Base-by-base conservation (phyloP, 2,113 vertebrate genomes). In the Sceloporus tristichus region DNA sequence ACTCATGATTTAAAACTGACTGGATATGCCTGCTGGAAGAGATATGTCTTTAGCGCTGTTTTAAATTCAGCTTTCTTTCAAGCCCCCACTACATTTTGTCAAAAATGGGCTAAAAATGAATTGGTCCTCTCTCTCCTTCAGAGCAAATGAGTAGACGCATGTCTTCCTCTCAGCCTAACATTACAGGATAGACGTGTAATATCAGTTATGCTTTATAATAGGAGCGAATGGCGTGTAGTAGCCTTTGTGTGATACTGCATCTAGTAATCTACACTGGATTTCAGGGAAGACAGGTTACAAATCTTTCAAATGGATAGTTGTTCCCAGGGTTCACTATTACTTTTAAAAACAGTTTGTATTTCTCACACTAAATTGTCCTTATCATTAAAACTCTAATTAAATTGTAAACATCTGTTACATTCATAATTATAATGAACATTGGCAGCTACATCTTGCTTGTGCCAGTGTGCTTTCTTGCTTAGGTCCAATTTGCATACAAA, bases 331-430 rank as follows among this genome's bases (percentile, higher is more conserved):
- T 93, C 94, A 92, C 79, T 79, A 87, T 77, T 91, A 90, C 86
- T 95, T 96, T 92, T 53, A 84, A 87, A 95, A 95, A 90, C 81
- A 94, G 87, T 93, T 84, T 29, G 21, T 93, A 56, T 94, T 95
- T 96, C 91, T 96, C 85, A 25, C 90, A 80, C 85, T 89, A 94
- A 95, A 88, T 90, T 95, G 86, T 90, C 88, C 93, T 90, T 87
- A 90, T 93, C 86, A 80, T 94, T 95, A 93, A 94, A 95, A 96
- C 95, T 92, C 90, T 96, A 96, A 96, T 96, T 92, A 96, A 95
- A 95, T 93, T 59, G 87, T 96, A 97, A 97, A 92, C 93, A 94
- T 94, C 91, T 96, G 94, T 92, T 91, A 93, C 82, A 91, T 94
- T 96, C 92, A 89, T 95, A 90, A 92, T 91, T 86, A 94, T 95